A percentile compares a stretch with the other conserved stretches of the same genome.
Evolutionary conservation across 2,113 vertebrate species (phyloP).

Genomic region (Puntigrus tetrazona): DNA sequence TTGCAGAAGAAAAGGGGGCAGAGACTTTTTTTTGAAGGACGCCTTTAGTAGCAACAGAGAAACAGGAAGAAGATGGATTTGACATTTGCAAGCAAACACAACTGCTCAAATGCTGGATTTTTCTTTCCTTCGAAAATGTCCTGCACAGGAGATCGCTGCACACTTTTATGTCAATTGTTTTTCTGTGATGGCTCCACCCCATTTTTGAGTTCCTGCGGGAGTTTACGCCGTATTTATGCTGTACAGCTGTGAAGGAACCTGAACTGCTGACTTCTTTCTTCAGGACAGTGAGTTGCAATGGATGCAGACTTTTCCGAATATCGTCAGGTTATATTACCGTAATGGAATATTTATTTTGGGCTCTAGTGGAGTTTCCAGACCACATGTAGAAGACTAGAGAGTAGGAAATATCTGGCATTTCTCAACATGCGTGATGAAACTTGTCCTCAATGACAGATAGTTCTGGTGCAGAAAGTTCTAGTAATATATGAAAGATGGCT

Average conservation of each 20-base stretch:
- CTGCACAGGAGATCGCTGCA: neutral
- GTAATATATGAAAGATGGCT: slow-evolving; percentile 39
- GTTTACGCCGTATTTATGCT: neutral
- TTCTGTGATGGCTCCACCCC: neutral
- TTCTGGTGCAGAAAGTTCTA: slow-evolving; percentile 4
- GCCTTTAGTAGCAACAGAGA: neutral
- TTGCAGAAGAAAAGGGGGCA: neutral
- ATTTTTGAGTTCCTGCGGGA: neutral
- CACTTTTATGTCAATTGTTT: neutral
- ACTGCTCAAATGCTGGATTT: neutral
- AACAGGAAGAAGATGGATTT: slow-evolving; percentile 11
- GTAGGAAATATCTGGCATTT: neutral
- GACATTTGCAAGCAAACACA: neutral
- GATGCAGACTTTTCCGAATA: slow-evolving; percentile 1
- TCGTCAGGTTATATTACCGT: neutral
- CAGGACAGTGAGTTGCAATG: neutral
- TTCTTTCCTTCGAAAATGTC: slow-evolving; percentile 25
- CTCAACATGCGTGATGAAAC: neutral
- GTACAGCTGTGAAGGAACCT: neutral
- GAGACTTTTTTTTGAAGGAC: neutral
- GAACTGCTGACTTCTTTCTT: slow-evolving; percentile 3
- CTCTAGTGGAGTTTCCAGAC: slow-evolving; percentile 8
- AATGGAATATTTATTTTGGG: neutral
- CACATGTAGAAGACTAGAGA: neutral
- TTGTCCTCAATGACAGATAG: neutral